Percentiles rank a stretch among this genome's conserved stretches.
phyloP scores from a whole-genome alignment of 2,888 invertebrate species.

The Taenaris catops region DNA sequence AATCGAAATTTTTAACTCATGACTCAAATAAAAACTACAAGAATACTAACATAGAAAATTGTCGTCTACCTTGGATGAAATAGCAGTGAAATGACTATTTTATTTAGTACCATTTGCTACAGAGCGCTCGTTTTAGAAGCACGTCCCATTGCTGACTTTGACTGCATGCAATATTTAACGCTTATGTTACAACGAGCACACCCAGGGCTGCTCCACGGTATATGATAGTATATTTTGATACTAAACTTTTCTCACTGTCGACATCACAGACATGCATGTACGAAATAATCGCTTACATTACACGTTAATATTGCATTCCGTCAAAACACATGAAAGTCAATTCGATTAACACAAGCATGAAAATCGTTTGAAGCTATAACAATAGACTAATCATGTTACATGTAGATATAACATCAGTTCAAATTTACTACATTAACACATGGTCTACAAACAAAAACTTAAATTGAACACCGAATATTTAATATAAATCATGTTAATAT shows the following conservation, averaged over 20 bases:
- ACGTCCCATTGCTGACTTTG: conserved; percentile 73
- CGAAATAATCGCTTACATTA: conserved; percentile 43
- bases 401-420: conserved; percentile 12
- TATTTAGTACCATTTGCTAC: conserved; percentile 58
- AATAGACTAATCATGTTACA: conserved; percentile 17
- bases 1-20: too few relatives aligned
- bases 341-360: conserved; percentile 50
- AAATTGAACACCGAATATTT: conserved; percentile 14
- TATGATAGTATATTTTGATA: conserved; percentile 44
- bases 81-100: conserved; percentile 47
- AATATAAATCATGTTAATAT: too few relatives aligned
- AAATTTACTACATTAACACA: conserved; percentile 20
- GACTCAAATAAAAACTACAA: too few relatives aligned
- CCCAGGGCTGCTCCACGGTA: conserved; percentile 55
- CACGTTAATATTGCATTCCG: conserved; percentile 78
- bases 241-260: conserved; percentile 52
- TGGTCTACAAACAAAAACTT: conserved; percentile 19
- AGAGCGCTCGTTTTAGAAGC: conserved; percentile 65
- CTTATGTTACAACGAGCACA: conserved; percentile 60
- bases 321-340: conserved; percentile 57
- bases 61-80: too few relatives aligned
- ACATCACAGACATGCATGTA: conserved; percentile 56
- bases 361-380: conserved; percentile 30
- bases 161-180: conserved; percentile 80
- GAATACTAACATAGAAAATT: too few relatives aligned